Evolutionary conservation across 2,888 invertebrate genomes (phyloP).

Genomic region (Neocrepidodera transversa): DNA sequence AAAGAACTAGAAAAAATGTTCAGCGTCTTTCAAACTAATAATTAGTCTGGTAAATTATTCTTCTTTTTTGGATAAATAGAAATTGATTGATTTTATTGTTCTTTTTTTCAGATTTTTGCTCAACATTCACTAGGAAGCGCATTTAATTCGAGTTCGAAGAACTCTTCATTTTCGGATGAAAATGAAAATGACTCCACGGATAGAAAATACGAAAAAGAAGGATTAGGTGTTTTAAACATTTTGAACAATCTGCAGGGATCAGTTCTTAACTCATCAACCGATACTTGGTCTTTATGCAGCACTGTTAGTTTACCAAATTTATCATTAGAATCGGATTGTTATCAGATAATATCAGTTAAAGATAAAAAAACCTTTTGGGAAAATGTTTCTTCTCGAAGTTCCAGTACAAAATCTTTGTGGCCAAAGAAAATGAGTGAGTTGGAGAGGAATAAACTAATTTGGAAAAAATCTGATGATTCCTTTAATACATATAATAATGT

Average conservation of each 20-base stretch:
- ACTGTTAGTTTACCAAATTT: slow-evolving; percentile 45
- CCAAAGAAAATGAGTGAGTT: slow-evolving; percentile 14
- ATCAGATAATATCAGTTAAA: slow-evolving; percentile 31
- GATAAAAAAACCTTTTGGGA: slow-evolving; percentile 48
- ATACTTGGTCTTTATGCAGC: slow-evolving; percentile 30
- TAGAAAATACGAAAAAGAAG: slow-evolving; percentile 19
- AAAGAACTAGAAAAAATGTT: no score
- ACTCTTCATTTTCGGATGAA: slow-evolving; percentile 42
- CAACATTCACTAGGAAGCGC: slow-evolving; percentile 31
- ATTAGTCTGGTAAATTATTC: no score
- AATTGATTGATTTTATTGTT: no score
- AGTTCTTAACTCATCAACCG: neutral
- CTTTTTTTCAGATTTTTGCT: slow-evolving; percentile 36
- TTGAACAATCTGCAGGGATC: slow-evolving; percentile 37
- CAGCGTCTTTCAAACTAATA: no score
- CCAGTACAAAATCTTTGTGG: slow-evolving; percentile 28
- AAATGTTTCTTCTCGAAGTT: slow-evolving; percentile 40
- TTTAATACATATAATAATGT: neutral
- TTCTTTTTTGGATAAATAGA: no score
- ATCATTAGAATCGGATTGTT: slow-evolving; percentile 32
- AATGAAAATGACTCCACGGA: slow-evolving; percentile 26
- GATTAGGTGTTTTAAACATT: slow-evolving; percentile 40
- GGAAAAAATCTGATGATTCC: slow-evolving; percentile 35
- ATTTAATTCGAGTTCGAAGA: slow-evolving; percentile 30
- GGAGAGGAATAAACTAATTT: slow-evolving; percentile 29